Evolutionary conservation across 2,797 vertebrate species (phyloP), one percentile per base, ranked within the genome.

Genomic region (Rhabdophis nuchalis): DNA sequence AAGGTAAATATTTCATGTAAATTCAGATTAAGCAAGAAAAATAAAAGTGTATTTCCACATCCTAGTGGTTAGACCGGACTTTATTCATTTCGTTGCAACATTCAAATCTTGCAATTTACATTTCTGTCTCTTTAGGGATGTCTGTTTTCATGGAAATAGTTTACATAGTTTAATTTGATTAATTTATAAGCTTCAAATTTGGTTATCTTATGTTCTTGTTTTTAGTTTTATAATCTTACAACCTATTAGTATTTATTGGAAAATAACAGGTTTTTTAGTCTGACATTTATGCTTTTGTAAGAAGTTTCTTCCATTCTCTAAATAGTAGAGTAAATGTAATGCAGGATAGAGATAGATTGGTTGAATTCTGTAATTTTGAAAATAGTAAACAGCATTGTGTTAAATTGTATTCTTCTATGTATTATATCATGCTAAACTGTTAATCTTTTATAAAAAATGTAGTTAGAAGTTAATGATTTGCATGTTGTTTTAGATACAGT

Each of bases 91-190:
- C 2, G 0, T 88, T 53, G 46, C 36, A 61, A 46, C 50, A n/a
- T 16, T 86, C 53, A 90, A 36, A 90, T 0, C 0, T 32, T 53
- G 3, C 64, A 88, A 25, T 87, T 88, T 9, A 8, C 11, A 0
- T 0, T 25, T n/a, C 0, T 68, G 54, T 90, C 0, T 0, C 25
- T 94, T 89, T 68, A 91, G 87, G 93, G n/a, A 60, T 56, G 88
- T 87, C 56, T 95, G 90, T 89, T 94, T 91, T 93, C 89, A 58
- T 85, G 87, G 94, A 92, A 90, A 93, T 46, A 0, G 32, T 68
- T 6, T 52, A 87, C 87, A 61, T 68, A 57, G 32, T 12, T 61
- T 85, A 88, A 46, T 87, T 87, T 90, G 57, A 77, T 56, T 88
- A 88, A 58, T 90, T n/a, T 1, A 87, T 54, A 54, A 89, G 23